These are phyloP conservation scores for Acanthurus tractus DNA, from an alignment of 2,797 vertebrate genomes.

Conservation along the genomic window DNA sequence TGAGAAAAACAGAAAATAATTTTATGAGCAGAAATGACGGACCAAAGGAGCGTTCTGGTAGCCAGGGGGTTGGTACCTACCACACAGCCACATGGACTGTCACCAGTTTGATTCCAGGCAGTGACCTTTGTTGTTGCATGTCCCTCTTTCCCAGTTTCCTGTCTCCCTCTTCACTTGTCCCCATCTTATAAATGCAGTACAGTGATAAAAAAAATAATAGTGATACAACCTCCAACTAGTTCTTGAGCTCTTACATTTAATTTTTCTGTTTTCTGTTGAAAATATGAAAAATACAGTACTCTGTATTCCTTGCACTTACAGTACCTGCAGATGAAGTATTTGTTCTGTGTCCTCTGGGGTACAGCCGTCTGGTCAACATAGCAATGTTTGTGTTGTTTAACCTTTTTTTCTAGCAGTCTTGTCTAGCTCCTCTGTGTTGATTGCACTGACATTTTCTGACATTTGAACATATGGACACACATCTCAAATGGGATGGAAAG, in stretches of 20 bases:
- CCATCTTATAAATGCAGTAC: neutral
- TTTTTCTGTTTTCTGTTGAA: neutral
- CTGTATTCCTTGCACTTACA: neutral
- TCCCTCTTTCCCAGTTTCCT: too few species aligned
- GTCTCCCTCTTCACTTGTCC: too few species aligned
- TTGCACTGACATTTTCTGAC: conserved; percentile 91
- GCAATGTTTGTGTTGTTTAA: conserved; percentile 59
- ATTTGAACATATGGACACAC: conserved; percentile 86
- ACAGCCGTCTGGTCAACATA: conserved; percentile 33
- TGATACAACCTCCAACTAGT: neutral
- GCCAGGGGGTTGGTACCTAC: too few species aligned
- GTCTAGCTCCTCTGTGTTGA: conserved; percentile 65
- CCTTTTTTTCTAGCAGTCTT: conserved; percentile 32
- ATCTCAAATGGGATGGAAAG: conserved; percentile 86
- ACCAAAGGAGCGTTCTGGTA: too few species aligned
- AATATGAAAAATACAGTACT: neutral
- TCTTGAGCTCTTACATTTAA: neutral
- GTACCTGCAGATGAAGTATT: conserved; percentile 24
- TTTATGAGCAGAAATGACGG: too few species aligned
- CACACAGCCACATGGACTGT: too few species aligned
- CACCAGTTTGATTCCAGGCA: too few species aligned
- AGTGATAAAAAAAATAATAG: neutral
- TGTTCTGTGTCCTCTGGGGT: conserved; percentile 18
- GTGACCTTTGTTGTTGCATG: too few species aligned
- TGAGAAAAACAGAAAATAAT: conserved; percentile 53